Evolutionary conservation across 2,888 invertebrate genomes (phyloP).

Genomic region (Cheilosia vulpina): DNA sequence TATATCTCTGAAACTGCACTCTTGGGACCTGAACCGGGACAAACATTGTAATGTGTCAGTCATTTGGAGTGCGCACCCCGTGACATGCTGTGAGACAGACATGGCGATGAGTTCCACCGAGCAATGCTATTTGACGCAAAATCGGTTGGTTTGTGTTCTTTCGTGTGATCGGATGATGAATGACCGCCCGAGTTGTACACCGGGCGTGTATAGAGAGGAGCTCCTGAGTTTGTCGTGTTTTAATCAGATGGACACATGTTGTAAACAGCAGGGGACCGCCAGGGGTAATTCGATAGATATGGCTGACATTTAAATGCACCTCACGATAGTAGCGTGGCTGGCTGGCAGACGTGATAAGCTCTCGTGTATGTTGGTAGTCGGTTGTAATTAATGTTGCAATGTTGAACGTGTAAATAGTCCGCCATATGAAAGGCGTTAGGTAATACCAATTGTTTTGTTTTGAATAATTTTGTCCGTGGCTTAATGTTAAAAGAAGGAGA

Average conservation of each 20-base stretch:
- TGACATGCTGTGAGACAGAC: conserved; percentile 28
- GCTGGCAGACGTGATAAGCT: conserved; percentile 22
- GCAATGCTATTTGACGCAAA: conserved; percentile 54
- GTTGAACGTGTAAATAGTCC: conserved; percentile 35
- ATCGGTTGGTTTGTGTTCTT: conserved; percentile 28
- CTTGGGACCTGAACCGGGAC: conserved; percentile 54
- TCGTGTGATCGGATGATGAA: conserved; percentile 40
- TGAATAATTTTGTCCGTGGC: neutral
- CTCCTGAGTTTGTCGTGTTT: conserved; percentile 46
- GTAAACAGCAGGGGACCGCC: conserved; percentile 5
- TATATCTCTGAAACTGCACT: conserved; percentile 54
- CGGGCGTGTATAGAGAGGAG: conserved; percentile 2
- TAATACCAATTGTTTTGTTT: conserved; percentile 16
- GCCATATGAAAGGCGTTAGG: conserved; percentile 7
- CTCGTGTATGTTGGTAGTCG: conserved; percentile 29
- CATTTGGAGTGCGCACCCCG: conserved; percentile 6
- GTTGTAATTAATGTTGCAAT: conserved; percentile 61
- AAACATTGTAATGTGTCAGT: conserved; percentile 64
- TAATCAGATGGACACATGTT: conserved; percentile 45
- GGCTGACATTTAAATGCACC: conserved; percentile 64
- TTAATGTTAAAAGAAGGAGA: neutral
- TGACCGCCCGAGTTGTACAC: neutral
- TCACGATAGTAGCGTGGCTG: conserved; percentile 44
- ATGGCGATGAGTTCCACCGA: conserved; percentile 39
- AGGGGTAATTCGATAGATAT: conserved; percentile 47